Evolutionary conservation across 2,888 invertebrate species (phyloP), one percentile per base, ranked within the genome.

Genomic region (Athripsodes cinereus): DNA sequence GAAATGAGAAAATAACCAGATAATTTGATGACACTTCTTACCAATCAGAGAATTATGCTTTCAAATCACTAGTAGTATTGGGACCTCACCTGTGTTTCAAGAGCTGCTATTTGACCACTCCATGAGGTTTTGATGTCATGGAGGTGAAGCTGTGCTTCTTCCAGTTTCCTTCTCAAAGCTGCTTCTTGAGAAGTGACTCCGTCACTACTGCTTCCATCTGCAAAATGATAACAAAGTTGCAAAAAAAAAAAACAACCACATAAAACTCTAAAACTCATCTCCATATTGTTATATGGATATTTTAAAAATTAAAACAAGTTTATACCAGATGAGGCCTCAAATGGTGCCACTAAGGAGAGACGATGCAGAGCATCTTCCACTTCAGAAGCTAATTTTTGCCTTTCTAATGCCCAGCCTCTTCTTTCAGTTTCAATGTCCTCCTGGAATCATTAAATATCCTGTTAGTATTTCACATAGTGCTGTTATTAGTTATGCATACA

Each of bases 81-180:
- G 11, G 26, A 18, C 19, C n/a, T n/a, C 68, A 90, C 88, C 83
- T 95, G 94, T n/a, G 91, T 91, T 71, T 95, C 94, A 44, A 94
- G 74, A 1, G 89, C 86, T 16, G 91, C 84, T 66, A 94, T 94
- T 72, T 93, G 92, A 13, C 90, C 89, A 67, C 92, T 93, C 94
- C 94, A 94, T 0, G 90, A 90, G 1, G 90, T 90, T 71, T 95
- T 94, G 64, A 94, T 91, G 67, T 94, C 92, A 0, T 90, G 87
- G 31, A 94, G 75, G 71, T 94, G 93, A 68, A 92, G 80, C 69
- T 92, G 88, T 0, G 92, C 85, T 69, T 94, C 94, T 66, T 91
- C 89, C 58, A 94, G 72, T 66, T 90, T 86, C 61, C 90, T 82
- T 64, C 90, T 87, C 26, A 93, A 75, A 21, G 89, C 78, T 0